Conservation (phyloP, 2,888 invertebrate species). For the Scotopteryx bipunctaria region DNA sequence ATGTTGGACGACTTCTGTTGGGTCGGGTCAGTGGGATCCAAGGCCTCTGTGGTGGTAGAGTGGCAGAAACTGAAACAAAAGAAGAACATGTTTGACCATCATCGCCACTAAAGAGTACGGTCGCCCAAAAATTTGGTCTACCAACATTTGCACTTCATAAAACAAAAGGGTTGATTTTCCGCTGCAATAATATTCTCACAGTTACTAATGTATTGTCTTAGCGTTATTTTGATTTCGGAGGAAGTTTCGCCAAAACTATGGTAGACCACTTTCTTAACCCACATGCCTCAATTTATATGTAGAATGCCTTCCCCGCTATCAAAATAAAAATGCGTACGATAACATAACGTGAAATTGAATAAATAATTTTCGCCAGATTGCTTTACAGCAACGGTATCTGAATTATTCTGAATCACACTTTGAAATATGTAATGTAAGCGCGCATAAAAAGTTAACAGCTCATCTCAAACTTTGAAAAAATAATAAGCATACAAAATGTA, state of each 20-base stretch:
- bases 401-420: constrained; percentile 50
- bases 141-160: too few species aligned
- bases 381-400: constrained; percentile 52
- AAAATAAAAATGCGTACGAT: not conserved
- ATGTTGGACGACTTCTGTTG: constrained; percentile 93
- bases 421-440: constrained; percentile 44
- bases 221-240: too few species aligned
- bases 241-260: too few species aligned
- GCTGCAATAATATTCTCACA: too few species aligned
- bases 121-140: too few species aligned
- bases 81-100: constrained; percentile 39
- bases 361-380: constrained; percentile 24
- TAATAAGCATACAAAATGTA: constrained; percentile 32
- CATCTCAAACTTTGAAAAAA: constrained; percentile 31
- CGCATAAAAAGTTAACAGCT: constrained; percentile 53
- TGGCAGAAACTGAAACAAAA: constrained; percentile 92
- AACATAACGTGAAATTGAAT: constrained; percentile 3
- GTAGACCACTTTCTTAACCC: too few species aligned
- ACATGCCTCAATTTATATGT: too few species aligned
- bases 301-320: too few species aligned
- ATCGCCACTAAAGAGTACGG: not conserved
- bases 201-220: too few species aligned
- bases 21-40: constrained; percentile 97
- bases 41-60: constrained; percentile 95
- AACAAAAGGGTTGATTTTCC: too few species aligned